These are phyloP conservation scores for Apus apus DNA, from an alignment of 2,113 vertebrate genomes.

Conservation along the genomic window DNA sequence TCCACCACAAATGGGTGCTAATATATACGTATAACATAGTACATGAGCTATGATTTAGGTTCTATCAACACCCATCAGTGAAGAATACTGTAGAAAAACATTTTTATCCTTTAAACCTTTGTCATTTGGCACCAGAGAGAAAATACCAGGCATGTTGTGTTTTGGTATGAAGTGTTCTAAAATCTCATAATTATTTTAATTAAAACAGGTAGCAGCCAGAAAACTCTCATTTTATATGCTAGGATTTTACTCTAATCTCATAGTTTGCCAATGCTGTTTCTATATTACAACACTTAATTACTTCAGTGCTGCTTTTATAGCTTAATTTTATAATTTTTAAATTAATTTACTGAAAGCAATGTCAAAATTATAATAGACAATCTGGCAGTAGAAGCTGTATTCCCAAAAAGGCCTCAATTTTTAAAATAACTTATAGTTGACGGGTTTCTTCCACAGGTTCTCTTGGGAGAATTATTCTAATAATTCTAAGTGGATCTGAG, in stretches of 20 bases:
- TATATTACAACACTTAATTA: background rate
- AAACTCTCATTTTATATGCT: background rate
- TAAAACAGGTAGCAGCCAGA: background rate
- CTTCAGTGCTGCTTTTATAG: background rate
- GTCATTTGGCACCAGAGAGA: background rate
- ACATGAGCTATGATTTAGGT: background rate
- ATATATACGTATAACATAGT: background rate
- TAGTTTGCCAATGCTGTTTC: background rate
- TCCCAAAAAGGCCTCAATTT: background rate
- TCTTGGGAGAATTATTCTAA: background rate
- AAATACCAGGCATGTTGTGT: background rate
- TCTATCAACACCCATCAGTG: background rate
- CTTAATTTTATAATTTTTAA: background rate
- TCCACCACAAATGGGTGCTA: background rate
- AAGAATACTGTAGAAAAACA: background rate
- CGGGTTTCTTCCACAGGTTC: background rate
- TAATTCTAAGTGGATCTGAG: background rate
- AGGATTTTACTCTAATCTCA: background rate
- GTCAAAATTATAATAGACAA: background rate
- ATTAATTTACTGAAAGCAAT: background rate
- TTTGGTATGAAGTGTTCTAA: background rate
- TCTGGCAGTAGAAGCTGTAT: background rate
- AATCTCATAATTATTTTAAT: background rate
- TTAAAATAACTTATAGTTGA: background rate
- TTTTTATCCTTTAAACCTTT: background rate